phyloP scores from a whole-genome alignment of 2,888 invertebrate genomes.

The Miltochrista miniata region DNA sequence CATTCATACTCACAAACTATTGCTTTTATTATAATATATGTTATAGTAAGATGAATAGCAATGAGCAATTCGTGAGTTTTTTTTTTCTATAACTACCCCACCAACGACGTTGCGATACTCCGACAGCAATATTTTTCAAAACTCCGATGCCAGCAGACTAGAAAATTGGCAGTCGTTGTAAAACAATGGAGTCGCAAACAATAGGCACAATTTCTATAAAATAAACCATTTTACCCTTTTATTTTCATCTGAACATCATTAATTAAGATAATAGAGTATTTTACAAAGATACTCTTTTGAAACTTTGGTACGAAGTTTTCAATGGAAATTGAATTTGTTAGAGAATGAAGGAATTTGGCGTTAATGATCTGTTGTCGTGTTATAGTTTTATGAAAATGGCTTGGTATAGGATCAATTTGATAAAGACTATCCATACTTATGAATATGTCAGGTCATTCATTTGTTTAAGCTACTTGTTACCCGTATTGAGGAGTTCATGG shows the following conservation, averaged over 20 bases:
- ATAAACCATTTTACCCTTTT: constrained; percentile 20
- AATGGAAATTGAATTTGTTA: constrained; percentile 18
- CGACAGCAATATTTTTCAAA: constrained; percentile 2
- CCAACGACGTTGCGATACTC: no score
- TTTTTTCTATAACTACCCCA: no score
- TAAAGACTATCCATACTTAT: neutral
- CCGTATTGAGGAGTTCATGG: no score
- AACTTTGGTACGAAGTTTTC: constrained; percentile 21
- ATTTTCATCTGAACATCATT: constrained; percentile 36
- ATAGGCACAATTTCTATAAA: constrained; percentile 29
- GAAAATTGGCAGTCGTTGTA: constrained; percentile 33
- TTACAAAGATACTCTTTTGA: constrained; percentile 19
- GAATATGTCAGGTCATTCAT: no score
- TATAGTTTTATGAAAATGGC: neutral
- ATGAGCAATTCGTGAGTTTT: no score
- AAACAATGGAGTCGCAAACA: constrained; percentile 36
- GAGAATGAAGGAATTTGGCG: neutral
- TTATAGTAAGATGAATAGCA: no score
- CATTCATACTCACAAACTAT: no score
- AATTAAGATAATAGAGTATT: constrained; percentile 37
- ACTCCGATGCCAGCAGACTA: constrained; percentile 24
- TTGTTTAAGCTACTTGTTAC: no score
- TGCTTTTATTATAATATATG: no score
- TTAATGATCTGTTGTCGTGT: neutral
- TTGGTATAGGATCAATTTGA: neutral